phyloP scores from a whole-genome alignment of 2,888 invertebrate genomes.

The Cepaea hortensis region DNA sequence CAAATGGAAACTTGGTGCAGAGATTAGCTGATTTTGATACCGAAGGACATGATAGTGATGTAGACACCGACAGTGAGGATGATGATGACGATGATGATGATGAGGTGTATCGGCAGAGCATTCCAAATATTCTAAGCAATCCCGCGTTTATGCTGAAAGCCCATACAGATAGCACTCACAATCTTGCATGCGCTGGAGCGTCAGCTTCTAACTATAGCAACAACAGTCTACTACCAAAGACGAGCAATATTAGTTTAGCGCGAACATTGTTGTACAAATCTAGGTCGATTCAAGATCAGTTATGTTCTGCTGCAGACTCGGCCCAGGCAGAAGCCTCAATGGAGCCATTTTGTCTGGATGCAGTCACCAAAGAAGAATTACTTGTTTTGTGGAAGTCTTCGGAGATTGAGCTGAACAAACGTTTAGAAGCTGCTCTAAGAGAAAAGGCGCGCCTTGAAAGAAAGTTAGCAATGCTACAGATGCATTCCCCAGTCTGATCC shows the following conservation, averaged over 20 bases:
- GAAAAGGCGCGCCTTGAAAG: conserved; percentile 78
- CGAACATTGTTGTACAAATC: conserved; percentile 54
- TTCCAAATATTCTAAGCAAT: no score
- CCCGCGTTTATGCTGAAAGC: conserved; percentile 1
- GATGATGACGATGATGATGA: not conserved
- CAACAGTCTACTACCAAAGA: conserved; percentile 53
- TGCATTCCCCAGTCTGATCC: conserved; percentile 55
- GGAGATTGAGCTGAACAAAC: conserved; percentile 85
- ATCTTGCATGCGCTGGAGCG: conserved; percentile 44
- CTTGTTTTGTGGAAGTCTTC: conserved; percentile 87
- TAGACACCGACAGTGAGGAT: not conserved
- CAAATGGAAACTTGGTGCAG: not conserved
- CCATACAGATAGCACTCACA: conserved; percentile 52
- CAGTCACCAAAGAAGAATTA: conserved; percentile 85
- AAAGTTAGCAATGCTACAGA: conserved; percentile 64
- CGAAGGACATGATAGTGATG: no score
- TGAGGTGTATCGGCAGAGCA: no score
- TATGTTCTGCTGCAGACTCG: conserved; percentile 50
- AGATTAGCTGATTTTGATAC: no score
- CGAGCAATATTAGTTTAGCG: conserved; percentile 50
- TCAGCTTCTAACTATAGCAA: conserved; percentile 48
- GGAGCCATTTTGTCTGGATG: conserved; percentile 69
- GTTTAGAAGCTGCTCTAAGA: conserved; percentile 83
- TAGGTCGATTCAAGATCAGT: conserved; percentile 55
- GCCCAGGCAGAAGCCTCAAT: conserved; percentile 30